Evolutionary conservation across 2,888 invertebrate species (phyloP).

Genomic region (Spisula subtruncata): DNA sequence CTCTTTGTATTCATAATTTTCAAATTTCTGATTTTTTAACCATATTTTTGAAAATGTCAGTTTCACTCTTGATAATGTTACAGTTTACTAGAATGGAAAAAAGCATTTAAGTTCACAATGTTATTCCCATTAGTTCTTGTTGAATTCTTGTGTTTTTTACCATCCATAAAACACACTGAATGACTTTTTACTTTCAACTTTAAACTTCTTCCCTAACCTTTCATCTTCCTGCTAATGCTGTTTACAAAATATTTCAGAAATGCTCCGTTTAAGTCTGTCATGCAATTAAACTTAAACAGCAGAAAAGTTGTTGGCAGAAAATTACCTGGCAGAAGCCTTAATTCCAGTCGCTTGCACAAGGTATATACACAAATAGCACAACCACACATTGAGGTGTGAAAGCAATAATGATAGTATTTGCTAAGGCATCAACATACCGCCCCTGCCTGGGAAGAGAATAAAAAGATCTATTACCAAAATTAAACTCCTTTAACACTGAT

Average conservation of each 20-base stretch:
- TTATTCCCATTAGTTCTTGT: no score
- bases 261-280: not conserved
- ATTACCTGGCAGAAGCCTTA: slow-evolving; percentile 14
- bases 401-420: slow-evolving; percentile 34
- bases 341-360: slow-evolving; percentile 17
- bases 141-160: not conserved
- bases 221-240: slow-evolving; percentile 11
- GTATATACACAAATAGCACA: not conserved
- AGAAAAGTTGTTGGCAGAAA: slow-evolving; percentile 27
- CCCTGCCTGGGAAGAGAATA: slow-evolving; percentile 35
- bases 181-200: not conserved
- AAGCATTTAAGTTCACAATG: no score
- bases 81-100: no score
- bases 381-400: slow-evolving; percentile 12
- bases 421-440: slow-evolving; percentile 1
- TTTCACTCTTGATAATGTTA: no score
- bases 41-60: no score
- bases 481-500: slow-evolving; percentile 11
- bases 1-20: no score
- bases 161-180: not conserved
- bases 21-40: no score
- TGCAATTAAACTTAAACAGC: slow-evolving; percentile 14
- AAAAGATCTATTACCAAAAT: slow-evolving; percentile 51
- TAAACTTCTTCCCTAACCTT: not conserved
- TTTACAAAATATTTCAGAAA: slow-evolving; percentile 28